Conservation (phyloP, 2,888 invertebrate species). For the Kuschelorhynchus macadamiae region DNA sequence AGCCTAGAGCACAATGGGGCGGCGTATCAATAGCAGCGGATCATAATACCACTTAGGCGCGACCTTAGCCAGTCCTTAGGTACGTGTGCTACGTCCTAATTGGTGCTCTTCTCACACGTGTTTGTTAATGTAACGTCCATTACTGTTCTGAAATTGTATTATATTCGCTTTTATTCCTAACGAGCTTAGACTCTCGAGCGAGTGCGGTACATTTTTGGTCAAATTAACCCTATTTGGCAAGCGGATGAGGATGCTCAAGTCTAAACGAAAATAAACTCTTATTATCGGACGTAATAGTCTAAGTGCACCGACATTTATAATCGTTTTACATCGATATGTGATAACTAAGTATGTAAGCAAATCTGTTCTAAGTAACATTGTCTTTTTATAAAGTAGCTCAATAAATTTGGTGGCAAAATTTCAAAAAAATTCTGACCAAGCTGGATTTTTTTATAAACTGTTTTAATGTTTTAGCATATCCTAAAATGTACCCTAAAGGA, state of each 20-base stretch:
- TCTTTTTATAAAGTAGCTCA: no score
- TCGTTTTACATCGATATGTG: no score
- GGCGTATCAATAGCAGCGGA: constrained; percentile 62
- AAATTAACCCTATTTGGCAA: constrained; percentile 27
- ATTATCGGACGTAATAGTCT: no score
- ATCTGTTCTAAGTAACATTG: no score
- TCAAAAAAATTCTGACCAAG: no score
- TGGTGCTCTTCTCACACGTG: constrained; percentile 60
- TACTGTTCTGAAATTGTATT: constrained; percentile 55
- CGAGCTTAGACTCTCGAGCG: constrained; percentile 43
- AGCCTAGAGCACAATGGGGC: constrained; percentile 53
- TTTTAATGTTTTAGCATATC: no score
- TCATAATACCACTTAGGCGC: constrained; percentile 63
- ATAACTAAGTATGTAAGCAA: no score
- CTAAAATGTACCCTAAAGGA: no score
- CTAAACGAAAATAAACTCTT: not conserved
- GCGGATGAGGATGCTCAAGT: constrained; percentile 14
- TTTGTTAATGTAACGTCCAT: constrained; percentile 56
- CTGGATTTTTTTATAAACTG: no score
- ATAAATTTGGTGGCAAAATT: no score
- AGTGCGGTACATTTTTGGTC: constrained; percentile 36
- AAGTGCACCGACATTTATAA: no score
- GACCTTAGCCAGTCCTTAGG: constrained; percentile 59
- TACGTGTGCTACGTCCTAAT: constrained; percentile 62
- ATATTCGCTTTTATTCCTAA: constrained; percentile 56